phyloP scores from a whole-genome alignment of 2,888 invertebrate genomes.

The Phasia obesa region DNA sequence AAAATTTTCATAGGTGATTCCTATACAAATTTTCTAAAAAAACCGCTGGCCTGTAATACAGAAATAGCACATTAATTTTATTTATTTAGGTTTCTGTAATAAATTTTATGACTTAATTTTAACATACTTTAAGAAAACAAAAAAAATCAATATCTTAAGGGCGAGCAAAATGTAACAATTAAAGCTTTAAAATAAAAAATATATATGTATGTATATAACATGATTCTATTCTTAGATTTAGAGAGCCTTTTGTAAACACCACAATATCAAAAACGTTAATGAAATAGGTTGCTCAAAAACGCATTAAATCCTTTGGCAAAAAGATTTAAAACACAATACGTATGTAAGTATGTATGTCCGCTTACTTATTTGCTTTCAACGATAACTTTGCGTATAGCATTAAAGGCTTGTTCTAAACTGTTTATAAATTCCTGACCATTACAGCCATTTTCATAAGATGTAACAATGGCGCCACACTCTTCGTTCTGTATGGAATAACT shows the following conservation, averaged over 20 bases:
- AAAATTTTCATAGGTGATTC: too few relatives aligned
- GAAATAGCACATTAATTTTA: too few relatives aligned
- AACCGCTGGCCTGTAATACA: too few relatives aligned
- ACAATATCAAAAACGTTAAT: slow-evolving; percentile 22
- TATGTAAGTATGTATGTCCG: not conserved
- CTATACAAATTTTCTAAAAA: too few relatives aligned
- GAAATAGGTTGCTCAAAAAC: slow-evolving; percentile 47
- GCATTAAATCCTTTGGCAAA: slow-evolving; percentile 40
- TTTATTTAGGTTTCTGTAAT: not conserved
- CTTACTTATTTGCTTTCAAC: slow-evolving; percentile 63
- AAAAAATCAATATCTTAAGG: slow-evolving; percentile 20
- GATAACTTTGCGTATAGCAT: slow-evolving; percentile 84
- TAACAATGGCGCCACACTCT: slow-evolving; percentile 91
- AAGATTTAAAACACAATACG: not conserved
- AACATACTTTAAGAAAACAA: not conserved
- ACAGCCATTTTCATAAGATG: slow-evolving; percentile 89
- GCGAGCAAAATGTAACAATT: slow-evolving; percentile 7
- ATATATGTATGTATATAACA: not conserved
- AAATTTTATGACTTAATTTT: slow-evolving; percentile 28
- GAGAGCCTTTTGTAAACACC: slow-evolving; percentile 27
- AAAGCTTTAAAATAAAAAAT: slow-evolving; percentile 1
- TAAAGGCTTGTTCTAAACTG: slow-evolving; percentile 88
- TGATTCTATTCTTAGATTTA: slow-evolving; percentile 31
- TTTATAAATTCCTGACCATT: slow-evolving; percentile 88
- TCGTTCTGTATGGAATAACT: slow-evolving; percentile 94